Evolutionary conservation across 2,113 vertebrate genomes (phyloP), one percentile per base, ranked within the genome.

Genomic region (Aspiorhynchus laticeps): DNA sequence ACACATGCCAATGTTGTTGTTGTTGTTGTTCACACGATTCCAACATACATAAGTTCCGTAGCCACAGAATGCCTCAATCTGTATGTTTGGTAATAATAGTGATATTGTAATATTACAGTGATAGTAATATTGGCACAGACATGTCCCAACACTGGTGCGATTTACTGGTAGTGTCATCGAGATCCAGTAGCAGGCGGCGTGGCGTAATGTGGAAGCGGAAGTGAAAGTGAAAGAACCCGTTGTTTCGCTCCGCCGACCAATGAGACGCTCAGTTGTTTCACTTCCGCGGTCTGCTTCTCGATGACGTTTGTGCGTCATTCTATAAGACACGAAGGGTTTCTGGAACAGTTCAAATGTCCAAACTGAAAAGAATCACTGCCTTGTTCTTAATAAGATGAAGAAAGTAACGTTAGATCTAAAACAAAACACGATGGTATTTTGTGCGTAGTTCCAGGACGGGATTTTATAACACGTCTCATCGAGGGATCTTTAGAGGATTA

Each of bases 151-250:
- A 24, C 17, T 8, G 12, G 1, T 36, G 48, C 19, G 51, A 15
- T n/a, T n/a, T 38, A 15, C 31, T 12, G 48, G 17, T 2, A 56
- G 48, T 79, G 33, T 19, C 14, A 26, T 21, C 36, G 2, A 3
- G 41, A 1, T 48, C 59, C 80, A 6, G 19, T 5, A 61, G 24
- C 12, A 65, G 4, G 80, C 9, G 59, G 41, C 15, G 78, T 6
- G 7, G 4, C 7, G 6, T 26, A 15, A 38, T 11, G 28, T 51
- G 81, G 81, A 73, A 83, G 81, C 81, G 81, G 81, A 83, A 83
- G 43, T 83, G 81, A 83, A 83, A 83, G 67, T 74, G 83, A 84
- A 84, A 84, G 83, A 38, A 83, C 5, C 26, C 26, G 61, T 21
- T 21, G 38, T 82, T 82, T 46, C 24, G 31, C 0, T 3, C 69